Conservation (phyloP, 1,140 invertebrate genomes). For the Drosophila tani region DNA sequence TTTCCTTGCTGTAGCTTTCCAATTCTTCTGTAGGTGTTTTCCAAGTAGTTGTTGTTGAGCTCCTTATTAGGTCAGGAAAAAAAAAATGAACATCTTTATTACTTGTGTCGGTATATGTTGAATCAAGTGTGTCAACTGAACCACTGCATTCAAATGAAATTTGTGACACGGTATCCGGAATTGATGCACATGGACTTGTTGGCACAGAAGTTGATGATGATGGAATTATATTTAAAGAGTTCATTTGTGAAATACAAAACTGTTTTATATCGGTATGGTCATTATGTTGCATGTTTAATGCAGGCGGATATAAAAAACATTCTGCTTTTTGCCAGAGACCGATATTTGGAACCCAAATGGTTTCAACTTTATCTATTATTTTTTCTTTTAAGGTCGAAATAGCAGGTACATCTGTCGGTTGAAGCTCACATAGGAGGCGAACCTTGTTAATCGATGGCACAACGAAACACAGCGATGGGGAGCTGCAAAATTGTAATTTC, state of each 20-base stretch:
- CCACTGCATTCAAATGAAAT: conserved; percentile 5
- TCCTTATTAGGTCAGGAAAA: conserved; percentile 7
- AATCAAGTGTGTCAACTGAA: conserved; percentile 10
- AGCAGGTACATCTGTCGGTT: neutral
- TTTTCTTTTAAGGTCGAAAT: conserved; percentile 26
- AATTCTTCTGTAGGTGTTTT: conserved; percentile 26
- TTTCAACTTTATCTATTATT: conserved; percentile 5
- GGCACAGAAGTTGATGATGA: neutral
- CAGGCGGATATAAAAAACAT: conserved; percentile 37
- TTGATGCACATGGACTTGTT: conserved; percentile 11
- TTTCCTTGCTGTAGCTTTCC: conserved; percentile 21
- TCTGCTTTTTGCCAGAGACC: conserved; percentile 29
- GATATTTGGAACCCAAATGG: conserved; percentile 29
- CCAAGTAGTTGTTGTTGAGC: neutral
- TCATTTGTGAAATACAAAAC: conserved; percentile 20
- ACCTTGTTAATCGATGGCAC: conserved; percentile 25
- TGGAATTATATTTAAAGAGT: conserved; percentile 16
- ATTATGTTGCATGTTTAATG: conserved; percentile 26
- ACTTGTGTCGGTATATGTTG: conserved; percentile 1
- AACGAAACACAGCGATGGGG: conserved; percentile 27
- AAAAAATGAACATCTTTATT: conserved; percentile 16
- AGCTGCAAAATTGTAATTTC: conserved; percentile 20
- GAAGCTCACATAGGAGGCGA: too few species aligned
- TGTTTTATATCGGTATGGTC: conserved; percentile 11
- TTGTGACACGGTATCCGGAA: conserved; percentile 11